Base-by-base conservation (phyloP, 1,140 invertebrate genomes). In the Drosophila bocqueti region DNA sequence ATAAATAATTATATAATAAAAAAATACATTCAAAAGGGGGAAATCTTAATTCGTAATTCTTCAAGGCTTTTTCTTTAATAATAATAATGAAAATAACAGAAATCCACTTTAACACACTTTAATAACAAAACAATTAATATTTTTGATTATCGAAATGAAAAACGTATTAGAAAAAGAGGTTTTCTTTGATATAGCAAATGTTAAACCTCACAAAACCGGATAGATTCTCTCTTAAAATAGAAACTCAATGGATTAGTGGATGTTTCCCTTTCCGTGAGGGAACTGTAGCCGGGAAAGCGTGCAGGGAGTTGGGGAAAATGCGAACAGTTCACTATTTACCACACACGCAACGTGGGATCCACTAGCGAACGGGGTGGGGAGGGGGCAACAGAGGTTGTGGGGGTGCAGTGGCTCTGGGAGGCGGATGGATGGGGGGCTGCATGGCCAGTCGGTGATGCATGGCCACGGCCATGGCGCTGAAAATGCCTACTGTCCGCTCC, bases 321-420 rank as follows among this genome's bases (percentile, higher is more conserved):
- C 64, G 76, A 79, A 83, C 43, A 84, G 82, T 84, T 84, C 81
- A 80, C 81, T 84, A 73, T 84, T 84, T 83, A 83, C 81, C 81
- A 83, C 75, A 83, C 80, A 67, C 71, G 72, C 71, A 69, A 80
- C 74, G 83, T 78, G 75, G 63, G 61, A 79, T 73, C 59, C 69
- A 55, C 31, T 68, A 40, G 24, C 21, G 10, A 4, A 18, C 13
- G 9, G 36, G 38, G 8, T 52, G 31, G 54, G 31, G 45, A 43
- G 74, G 49, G 67, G 38, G 67, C 46, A 42, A 21, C 43, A 26
- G 59, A 50, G 38, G 21, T 26, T 7, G 7, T 0, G 7, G 55
- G 59, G 69, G 62, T 38, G 47, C 15, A 52, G 64, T 8, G 61
- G 13, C 24, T 26, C n/a, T 50, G 24, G 38, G 1, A 8, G 13